Evolutionary conservation across 2,797 vertebrate genomes (phyloP), one percentile per base, ranked within the genome.

Genomic region (Taeniopygia guttata): DNA sequence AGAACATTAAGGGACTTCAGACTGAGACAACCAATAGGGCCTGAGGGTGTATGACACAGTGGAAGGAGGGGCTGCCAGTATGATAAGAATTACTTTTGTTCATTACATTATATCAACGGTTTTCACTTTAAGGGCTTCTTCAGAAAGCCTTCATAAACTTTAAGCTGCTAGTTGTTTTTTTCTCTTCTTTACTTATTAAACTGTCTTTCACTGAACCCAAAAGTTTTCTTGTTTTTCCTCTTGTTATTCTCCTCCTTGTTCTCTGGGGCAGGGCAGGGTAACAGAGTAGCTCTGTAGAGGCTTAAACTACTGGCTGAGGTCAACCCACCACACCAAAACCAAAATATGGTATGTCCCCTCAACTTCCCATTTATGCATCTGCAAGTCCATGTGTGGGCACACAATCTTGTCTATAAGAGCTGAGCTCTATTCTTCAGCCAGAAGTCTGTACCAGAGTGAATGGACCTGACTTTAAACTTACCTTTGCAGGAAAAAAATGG

Each of bases 261-360:
- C n/a, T 63, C 40, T 68, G 20, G 15, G 15, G 2, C 5, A 9
- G 62, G 16, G 4, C 18, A 60, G 30, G 18, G 32, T 64, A 52
- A 82, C 5, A 3, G 1, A 62, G 25, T 0, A 5, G 7, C 23
- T 76, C 8, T 36, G 12, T 8, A 15, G 16, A 8, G 27, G 7
- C 13, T 66, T 55, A 42, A 54, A 42, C 13, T 63, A 29, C 45
- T 45, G 20, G 5, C 9, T 54, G 30, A 69, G 43, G 36, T 46
- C 34, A 94, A 30, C 21, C 15, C 51, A 79, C 7, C 34, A 45
- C 11, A 79, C 16, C 16, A 74, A 63, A 69, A 34, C 15, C n/a
- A 13, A 64, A 70, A 32, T 29, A 55, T 13, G 9, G 2, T 48
- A 17, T 29, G 5, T 42, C 7, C 11, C 23, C 84, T 26, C 17